phyloP scores from a whole-genome alignment of 2,888 invertebrate species.

The Lissocephala sabroskyi region DNA sequence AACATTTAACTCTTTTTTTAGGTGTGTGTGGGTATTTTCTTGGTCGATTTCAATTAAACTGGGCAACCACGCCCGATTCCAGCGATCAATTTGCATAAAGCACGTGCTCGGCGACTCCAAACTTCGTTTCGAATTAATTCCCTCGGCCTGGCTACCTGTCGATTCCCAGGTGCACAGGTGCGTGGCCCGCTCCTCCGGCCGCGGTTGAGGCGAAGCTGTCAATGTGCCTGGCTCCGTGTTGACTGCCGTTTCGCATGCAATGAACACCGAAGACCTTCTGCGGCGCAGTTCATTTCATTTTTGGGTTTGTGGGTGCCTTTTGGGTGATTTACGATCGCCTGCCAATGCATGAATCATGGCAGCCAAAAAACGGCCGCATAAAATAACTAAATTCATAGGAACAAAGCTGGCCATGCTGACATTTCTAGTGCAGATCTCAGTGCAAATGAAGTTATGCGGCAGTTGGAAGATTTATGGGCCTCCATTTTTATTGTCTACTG shows the following conservation, averaged over 20 bases:
- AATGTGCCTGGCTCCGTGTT: conserved; percentile 10
- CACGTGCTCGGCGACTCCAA: conserved; percentile 40
- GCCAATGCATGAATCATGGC: conserved; percentile 36
- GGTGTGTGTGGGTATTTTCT: no score
- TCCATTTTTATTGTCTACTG: not conserved
- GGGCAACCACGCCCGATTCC: conserved; percentile 43
- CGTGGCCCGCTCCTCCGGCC: conserved; percentile 20
- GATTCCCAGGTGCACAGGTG: conserved; percentile 48
- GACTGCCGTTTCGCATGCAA: not conserved
- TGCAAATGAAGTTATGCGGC: conserved; percentile 21
- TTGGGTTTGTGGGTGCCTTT: conserved; percentile 20
- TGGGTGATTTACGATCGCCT: conserved; percentile 45
- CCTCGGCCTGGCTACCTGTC: conserved; percentile 38
- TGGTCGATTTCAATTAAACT: not conserved
- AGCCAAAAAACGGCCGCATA: not conserved
- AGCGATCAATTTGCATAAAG: conserved; percentile 59
- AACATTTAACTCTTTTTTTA: no score
- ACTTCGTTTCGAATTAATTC: conserved; percentile 31
- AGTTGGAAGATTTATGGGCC: conserved; percentile 4
- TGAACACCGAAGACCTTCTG: not conserved
- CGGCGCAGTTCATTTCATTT: conserved; percentile 43
- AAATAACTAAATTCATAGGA: no score
- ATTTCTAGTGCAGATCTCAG: conserved; percentile 24
- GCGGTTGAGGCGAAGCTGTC: conserved; percentile 7
- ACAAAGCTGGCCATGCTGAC: conserved; percentile 19